These are phyloP conservation scores for Spheniscus mendiculus DNA, from an alignment of 2,113 vertebrate species.

Conservation along the genomic window DNA sequence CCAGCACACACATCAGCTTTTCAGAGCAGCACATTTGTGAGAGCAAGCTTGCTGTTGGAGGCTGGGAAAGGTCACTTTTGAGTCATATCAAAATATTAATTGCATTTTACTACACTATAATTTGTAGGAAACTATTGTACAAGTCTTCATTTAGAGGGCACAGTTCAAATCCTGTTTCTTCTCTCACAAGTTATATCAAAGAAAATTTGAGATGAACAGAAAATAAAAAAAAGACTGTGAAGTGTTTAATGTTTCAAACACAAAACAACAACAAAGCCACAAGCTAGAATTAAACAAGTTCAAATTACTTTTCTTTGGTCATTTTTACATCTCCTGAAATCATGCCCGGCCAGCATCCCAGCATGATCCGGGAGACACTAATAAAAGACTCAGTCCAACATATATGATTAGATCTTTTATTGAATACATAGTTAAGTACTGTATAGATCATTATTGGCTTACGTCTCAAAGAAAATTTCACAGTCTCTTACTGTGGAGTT, in stretches of 20 bases:
- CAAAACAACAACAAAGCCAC: not conserved
- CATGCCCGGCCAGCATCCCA: not conserved
- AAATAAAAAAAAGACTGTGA: not conserved
- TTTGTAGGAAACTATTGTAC: not conserved
- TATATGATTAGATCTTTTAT: not conserved
- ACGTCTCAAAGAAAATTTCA: not conserved
- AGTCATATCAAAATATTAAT: not conserved
- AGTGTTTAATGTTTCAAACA: not conserved
- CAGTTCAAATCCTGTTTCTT: not conserved
- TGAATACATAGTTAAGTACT: not conserved
- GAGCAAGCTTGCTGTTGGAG: not conserved
- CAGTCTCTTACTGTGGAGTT: not conserved
- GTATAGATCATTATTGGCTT: not conserved
- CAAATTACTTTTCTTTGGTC: not conserved
- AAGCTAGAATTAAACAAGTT: not conserved
- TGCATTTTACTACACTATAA: not conserved
- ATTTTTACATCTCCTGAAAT: not conserved
- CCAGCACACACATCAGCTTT: not conserved
- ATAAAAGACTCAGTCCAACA: not conserved
- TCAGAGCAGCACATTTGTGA: not conserved
- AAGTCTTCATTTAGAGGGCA: not conserved
- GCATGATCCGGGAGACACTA: not conserved
- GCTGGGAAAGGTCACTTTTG: not conserved
- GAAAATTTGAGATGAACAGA: not conserved
- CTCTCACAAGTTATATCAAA: not conserved